phyloP scores from a whole-genome alignment of 1,140 invertebrate genomes.

The Pseudachorutes palmiensis region DNA sequence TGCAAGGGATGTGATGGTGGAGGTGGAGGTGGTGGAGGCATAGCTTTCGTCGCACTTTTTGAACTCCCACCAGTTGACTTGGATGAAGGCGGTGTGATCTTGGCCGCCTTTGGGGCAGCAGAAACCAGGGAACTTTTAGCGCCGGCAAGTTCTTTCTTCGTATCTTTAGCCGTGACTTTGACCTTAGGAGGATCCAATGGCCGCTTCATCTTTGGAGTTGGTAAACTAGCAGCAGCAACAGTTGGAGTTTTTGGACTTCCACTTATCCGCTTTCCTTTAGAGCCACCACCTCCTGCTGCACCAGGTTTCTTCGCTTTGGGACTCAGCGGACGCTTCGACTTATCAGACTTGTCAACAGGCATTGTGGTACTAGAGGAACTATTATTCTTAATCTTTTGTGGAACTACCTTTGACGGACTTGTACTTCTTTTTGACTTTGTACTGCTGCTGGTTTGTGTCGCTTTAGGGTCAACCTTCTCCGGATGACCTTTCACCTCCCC shows the following conservation, averaged over 20 bases:
- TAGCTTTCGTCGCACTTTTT: background rate
- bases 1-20: no score
- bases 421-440: conserved; percentile 13
- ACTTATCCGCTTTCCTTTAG: background rate
- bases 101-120: background rate
- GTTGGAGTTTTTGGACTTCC: background rate
- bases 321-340: background rate
- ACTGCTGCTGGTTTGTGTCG: background rate
- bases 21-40: conserved; percentile 1
- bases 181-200: background rate
- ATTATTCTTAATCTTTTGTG: background rate
- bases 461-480: background rate
- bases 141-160: background rate
- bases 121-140: no score
- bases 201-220: background rate
- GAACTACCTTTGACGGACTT: background rate
- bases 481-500: background rate
- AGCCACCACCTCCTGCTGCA: background rate
- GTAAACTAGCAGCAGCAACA: background rate
- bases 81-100: background rate
- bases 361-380: background rate
- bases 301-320: background rate
- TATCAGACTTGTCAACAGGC: background rate
- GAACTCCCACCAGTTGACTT: background rate
- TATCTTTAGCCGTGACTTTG: background rate